Base-by-base conservation (phyloP, 2,113 vertebrate species). In the Zosterops hypoxanthus region DNA sequence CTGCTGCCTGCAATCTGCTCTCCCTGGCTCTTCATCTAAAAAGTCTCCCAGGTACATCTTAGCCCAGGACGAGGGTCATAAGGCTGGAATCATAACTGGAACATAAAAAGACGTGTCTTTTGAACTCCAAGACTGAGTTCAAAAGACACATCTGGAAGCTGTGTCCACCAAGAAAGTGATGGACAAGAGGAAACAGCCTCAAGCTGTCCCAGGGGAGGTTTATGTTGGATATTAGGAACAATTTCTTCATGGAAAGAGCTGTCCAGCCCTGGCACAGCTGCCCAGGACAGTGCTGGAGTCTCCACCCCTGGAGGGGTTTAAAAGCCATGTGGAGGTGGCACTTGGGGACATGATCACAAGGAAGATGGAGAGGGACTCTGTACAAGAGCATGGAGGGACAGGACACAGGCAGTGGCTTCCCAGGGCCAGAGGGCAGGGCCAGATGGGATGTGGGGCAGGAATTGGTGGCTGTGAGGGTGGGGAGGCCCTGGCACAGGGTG, bases 151-250 rank as follows among this genome's bases (percentile, higher is more conserved):
- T 26, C 36, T 57, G 22, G 41, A 50, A 86, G 18, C 21, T 2
- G 2, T 7, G 36, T 42, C 63, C 12, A 26, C 11, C 19, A 42
- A 11, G 15, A 49, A 42, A 55, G 39, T 0, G 0, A 41, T 11
- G 47, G n/a, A 52, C 9, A 47, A 76, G 29, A 39, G 47, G 4
- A 34, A 60, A 61, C 0, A 0, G 29, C 46, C 47, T 34, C 24
- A 18, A 6, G 47, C 0, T 68, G 47, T 34, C 46, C 39, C 34
- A 41, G n/a, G n/a, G 21, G 21, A 61, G 29, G 15, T 60, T 68
- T 18, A 24, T 47, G 29, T 6, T 25, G 53, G 39, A 14, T 55
- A 25, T 41, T 3, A 26, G n/a, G 53, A 61, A 53, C 2, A 46
- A 15, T 19, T 61, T 5, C 47, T 31, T 3, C n/a, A 31, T 17